Evolutionary conservation across 92 coral and sea anemone species (phyloP), one percentile per base, ranked within the genome.

Genomic region (Bergia sp.): DNA sequence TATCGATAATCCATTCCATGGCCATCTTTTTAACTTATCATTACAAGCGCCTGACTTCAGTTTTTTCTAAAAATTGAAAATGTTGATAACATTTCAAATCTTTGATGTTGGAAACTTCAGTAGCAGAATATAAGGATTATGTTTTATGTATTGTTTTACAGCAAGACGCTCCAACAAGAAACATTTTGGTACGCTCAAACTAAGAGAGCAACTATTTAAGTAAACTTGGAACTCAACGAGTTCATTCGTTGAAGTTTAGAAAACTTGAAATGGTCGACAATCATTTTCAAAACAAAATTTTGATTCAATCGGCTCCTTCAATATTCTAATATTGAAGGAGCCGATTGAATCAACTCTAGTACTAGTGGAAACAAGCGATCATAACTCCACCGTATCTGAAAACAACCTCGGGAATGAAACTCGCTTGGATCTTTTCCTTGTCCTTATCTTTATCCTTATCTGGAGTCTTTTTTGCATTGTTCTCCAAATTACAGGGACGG

Each of bases 381-480:
- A 84, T 53, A 4, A 69, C 23, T 29, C 67, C 87, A 4, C 79
- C 20, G 20, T 69, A 72, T 71, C 61, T 84, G 45, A 18, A 84
- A 44, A 82, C 9, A 45, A 39, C 15, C 7, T 82, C 76, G 23
- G 75, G 38, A 61, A 66, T 21, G 87, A 43, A 5, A 21, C 8
- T 18, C 0, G 77, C 71, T 44, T 47, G 77, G 29, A 45, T 23
- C 12, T 72, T 38, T 71, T 29, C 61, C 65, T 71, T 71, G 7
- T 44, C 75, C 79, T 71, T 71, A 1, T 84, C 87, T 29, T 71
- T 71, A 4, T 44, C 75, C 79, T 71, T 71, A 1, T 84, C 87
- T 29, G 37, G 61, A 29, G 2, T 39, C 37, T 84, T 84, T 49
- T 47, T 0, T 5, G 87, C 15, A 38, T 71, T 13, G 50, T 23